Conservation (phyloP, 2,113 vertebrate species). For the Mesoclemmys tuberculata region DNA sequence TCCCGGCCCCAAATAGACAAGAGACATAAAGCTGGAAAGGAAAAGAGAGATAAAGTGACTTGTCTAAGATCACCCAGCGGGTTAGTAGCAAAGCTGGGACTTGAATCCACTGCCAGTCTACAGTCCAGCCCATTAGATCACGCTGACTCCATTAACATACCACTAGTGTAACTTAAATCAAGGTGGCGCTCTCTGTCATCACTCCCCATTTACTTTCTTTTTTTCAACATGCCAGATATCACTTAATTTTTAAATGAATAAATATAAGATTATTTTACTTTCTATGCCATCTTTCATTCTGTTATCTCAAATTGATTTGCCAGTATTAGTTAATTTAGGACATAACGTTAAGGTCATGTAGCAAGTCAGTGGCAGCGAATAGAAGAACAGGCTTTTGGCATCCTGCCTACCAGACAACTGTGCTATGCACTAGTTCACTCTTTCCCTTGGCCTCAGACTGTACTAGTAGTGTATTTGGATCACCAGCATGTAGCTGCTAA, state of each 20-base stretch:
- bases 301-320: background rate
- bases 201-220: background rate
- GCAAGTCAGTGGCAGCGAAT: background rate
- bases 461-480: background rate
- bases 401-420: background rate
- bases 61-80: background rate
- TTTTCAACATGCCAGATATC: background rate
- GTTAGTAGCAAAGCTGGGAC: background rate
- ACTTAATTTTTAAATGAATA: background rate
- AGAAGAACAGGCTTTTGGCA: background rate
- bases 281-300: background rate
- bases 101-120: background rate
- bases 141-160: background rate
- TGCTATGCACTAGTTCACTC: background rate
- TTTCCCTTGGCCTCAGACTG: background rate
- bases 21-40: accelerated
- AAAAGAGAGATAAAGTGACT: accelerated
- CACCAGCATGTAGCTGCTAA: background rate
- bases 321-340: background rate
- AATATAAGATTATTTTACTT: background rate
- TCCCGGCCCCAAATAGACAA: background rate
- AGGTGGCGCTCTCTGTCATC: background rate
- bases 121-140: background rate
- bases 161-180: background rate
- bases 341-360: background rate